Percentiles rank a stretch among this genome's conserved stretches.
Conservation (phyloP, 92 coral and sea anemone species). For the Ricordea florida region DNA sequence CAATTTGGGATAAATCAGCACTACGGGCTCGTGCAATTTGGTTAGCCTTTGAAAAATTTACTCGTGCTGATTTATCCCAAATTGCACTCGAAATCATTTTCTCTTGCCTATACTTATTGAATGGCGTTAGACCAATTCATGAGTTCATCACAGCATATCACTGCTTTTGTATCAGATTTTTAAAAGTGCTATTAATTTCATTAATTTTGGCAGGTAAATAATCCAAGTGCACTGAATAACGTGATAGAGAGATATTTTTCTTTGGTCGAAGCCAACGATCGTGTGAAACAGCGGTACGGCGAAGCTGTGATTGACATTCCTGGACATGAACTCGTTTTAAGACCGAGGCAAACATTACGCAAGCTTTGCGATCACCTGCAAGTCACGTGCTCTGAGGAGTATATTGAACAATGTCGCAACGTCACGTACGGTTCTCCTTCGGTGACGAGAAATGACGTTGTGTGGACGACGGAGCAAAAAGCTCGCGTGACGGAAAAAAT, state of each 20-base stretch:
- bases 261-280: not conserved
- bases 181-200: not conserved
- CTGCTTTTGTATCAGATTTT: too few relatives aligned
- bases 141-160: not conserved
- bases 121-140: too few relatives aligned
- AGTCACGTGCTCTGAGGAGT: conserved; percentile 17
- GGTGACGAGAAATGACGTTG: conserved; percentile 16
- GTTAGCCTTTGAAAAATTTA: too few relatives aligned
- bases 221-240: not conserved
- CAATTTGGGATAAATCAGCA: too few relatives aligned
- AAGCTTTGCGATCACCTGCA: conserved; percentile 25
- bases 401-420: conserved; percentile 1
- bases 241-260: not conserved
- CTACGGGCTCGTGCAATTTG: too few relatives aligned
- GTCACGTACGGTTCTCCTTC: conserved; percentile 31
- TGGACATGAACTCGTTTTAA: conserved; percentile 25
- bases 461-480: conserved; percentile 26
- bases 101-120: too few relatives aligned
- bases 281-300: conserved; percentile 6
- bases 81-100: too few relatives aligned
- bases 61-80: too few relatives aligned
- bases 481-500: not conserved
- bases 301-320: conserved; percentile 29
- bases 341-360: conserved; percentile 10
- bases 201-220: not conserved